These are phyloP conservation scores for Strix uralensis DNA, from an alignment of 2,113 vertebrate genomes.

Conservation along the genomic window DNA sequence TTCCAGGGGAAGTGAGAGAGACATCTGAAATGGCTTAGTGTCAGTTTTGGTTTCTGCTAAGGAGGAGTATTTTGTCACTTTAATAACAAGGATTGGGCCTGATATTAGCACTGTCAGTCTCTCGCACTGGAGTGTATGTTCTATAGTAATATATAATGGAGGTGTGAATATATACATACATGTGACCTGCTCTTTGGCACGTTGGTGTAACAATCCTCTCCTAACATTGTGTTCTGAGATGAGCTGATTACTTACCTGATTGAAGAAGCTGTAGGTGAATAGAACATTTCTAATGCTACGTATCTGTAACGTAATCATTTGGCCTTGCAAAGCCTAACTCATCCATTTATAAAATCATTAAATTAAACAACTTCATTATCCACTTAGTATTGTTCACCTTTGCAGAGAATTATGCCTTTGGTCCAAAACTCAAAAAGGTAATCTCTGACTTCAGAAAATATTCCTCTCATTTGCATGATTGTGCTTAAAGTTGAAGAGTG, in stretches of 20 bases:
- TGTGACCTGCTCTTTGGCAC: not conserved
- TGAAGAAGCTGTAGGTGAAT: not conserved
- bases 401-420: not conserved
- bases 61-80: not conserved
- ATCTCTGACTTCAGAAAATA: not conserved
- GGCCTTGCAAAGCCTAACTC: not conserved
- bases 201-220: not conserved
- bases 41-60: not conserved
- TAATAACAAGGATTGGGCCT: not conserved
- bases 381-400: not conserved
- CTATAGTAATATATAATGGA: not conserved
- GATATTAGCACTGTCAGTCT: not conserved
- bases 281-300: not conserved
- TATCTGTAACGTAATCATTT: not conserved
- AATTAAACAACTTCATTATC: not conserved
- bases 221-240: not conserved
- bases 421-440: not conserved
- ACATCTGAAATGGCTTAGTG: not conserved
- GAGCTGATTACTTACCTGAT: not conserved
- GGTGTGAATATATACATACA: not conserved
- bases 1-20: not conserved
- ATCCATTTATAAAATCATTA: not conserved
- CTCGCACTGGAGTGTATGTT: not conserved
- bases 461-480: not conserved
- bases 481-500: not conserved